Conservation (phyloP, 2,113 vertebrate genomes). For the Carassius gibelio region DNA sequence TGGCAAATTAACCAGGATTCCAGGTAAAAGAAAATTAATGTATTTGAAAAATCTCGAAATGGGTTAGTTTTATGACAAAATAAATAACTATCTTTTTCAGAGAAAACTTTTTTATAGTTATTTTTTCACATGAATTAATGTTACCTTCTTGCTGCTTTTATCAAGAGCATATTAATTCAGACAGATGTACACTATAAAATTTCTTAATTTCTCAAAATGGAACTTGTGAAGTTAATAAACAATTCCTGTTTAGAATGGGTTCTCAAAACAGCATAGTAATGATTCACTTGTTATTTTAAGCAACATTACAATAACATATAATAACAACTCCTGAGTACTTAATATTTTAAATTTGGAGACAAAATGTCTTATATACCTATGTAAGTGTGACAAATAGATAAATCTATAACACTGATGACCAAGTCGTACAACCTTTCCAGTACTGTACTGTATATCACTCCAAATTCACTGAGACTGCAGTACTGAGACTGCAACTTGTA, state of each 20-base stretch:
- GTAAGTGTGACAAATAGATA: constrained; percentile 49
- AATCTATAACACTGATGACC: constrained; percentile 57
- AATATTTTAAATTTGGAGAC: constrained; percentile 58
- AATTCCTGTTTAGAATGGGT: constrained; percentile 53
- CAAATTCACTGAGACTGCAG: constrained; percentile 32
- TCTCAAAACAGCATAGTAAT: constrained; percentile 71
- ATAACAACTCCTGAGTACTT: constrained; percentile 73
- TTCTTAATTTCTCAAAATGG: constrained; percentile 19
- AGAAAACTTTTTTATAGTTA: constrained; percentile 51
- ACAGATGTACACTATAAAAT: constrained; percentile 19
- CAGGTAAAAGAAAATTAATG: constrained; percentile 4
- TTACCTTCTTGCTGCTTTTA: constrained; percentile 39
- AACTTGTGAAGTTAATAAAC: constrained; percentile 38
- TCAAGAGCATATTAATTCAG: constrained; percentile 7
- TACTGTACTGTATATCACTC: not conserved
- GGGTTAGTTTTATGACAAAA: constrained; percentile 56
- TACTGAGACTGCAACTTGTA: constrained; percentile 39
- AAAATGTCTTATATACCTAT: constrained; percentile 38
- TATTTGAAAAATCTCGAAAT: constrained; percentile 37
- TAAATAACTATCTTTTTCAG: constrained; percentile 52
- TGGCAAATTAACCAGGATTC: not conserved
- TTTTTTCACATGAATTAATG: constrained; percentile 40
- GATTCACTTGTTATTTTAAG: constrained; percentile 61
- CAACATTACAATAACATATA: constrained; percentile 53
- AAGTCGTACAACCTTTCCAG: constrained; percentile 30